These are phyloP conservation scores for Cheilosia impressa DNA, from an alignment of 2,888 invertebrate species.

Conservation along the genomic window DNA sequence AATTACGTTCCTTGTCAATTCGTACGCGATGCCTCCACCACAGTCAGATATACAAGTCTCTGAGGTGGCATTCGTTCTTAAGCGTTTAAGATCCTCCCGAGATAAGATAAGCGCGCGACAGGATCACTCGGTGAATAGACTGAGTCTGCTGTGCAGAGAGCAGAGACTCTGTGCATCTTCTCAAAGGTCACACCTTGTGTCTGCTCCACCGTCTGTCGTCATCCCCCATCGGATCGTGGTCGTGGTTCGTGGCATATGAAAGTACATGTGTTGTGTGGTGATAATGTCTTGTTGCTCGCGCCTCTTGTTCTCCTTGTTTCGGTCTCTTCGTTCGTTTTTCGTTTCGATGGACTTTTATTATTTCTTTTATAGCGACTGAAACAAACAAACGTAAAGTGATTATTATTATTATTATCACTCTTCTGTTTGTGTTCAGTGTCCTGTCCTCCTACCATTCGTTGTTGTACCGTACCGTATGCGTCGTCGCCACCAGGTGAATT, in stretches of 20 bases:
- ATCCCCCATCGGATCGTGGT: slow-evolving; percentile 5
- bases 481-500: slow-evolving; percentile 65
- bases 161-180: no score
- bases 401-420: slow-evolving; percentile 75
- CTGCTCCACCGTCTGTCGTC: neutral
- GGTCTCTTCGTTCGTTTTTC: neutral
- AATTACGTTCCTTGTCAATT: slow-evolving; percentile 59
- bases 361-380: slow-evolving; percentile 70
- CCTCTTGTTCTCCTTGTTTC: neutral
- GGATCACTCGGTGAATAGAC: slow-evolving; percentile 42
- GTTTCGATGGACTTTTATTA: slow-evolving; percentile 33
- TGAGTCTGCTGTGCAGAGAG: slow-evolving; percentile 3
- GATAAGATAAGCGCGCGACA: slow-evolving; percentile 69
- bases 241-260: slow-evolving; percentile 51
- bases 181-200: slow-evolving; percentile 20
- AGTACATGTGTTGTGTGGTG: slow-evolving; percentile 72
- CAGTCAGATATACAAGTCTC: slow-evolving; percentile 38
- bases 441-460: slow-evolving; percentile 29
- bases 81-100: slow-evolving; percentile 69
- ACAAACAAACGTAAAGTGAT: slow-evolving; percentile 74
- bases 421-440: slow-evolving; percentile 63
- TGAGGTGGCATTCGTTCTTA: slow-evolving; percentile 71
- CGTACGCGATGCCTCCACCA: slow-evolving; percentile 8
- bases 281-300: slow-evolving; percentile 70
- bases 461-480: slow-evolving; percentile 1